A percentile compares a stretch with the other conserved stretches of the same genome.
phyloP scores from a whole-genome alignment of 1,140 invertebrate genomes.

The Odontomachus brunneus region DNA sequence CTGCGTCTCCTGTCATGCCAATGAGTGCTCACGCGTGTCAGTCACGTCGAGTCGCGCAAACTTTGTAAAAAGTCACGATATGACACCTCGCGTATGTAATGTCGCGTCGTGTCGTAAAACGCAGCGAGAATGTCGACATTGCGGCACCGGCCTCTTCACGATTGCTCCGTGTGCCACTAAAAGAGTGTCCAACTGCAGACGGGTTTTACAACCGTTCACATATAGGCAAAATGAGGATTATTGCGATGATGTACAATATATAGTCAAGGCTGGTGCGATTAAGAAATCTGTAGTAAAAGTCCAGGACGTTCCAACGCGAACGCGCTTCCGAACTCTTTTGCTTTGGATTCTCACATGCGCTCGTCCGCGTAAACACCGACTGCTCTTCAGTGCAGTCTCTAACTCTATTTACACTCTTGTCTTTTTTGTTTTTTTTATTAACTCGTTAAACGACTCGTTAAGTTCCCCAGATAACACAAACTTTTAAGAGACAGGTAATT shows the following conservation, averaged over 20 bases:
- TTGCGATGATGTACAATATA: neutral
- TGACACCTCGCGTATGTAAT: neutral
- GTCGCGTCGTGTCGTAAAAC: constrained; percentile 23
- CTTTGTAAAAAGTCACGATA: constrained; percentile 21
- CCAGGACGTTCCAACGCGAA: no score
- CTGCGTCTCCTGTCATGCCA: neutral
- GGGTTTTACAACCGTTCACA: neutral
- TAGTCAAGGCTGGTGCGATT: no score
- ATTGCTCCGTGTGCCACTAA: neutral
- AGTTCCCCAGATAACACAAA: no score
- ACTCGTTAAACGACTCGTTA: no score
- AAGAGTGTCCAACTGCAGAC: neutral
- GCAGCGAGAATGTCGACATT: constrained; percentile 32
- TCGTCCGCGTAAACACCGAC: no score
- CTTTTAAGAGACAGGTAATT: no score
- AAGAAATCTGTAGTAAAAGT: no score
- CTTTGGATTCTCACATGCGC: no score
- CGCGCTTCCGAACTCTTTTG: no score
- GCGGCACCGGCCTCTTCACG: neutral
- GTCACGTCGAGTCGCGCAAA: constrained; percentile 24
- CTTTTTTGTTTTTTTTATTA: no score
- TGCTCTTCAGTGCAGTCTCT: no score
- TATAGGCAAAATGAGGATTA: neutral
- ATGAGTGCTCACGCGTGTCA: neutral
- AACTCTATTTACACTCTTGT: no score